Evolutionary conservation across 1,140 invertebrate genomes (phyloP), one percentile per base, ranked within the genome.

Genomic region (Bombus waltoni): DNA sequence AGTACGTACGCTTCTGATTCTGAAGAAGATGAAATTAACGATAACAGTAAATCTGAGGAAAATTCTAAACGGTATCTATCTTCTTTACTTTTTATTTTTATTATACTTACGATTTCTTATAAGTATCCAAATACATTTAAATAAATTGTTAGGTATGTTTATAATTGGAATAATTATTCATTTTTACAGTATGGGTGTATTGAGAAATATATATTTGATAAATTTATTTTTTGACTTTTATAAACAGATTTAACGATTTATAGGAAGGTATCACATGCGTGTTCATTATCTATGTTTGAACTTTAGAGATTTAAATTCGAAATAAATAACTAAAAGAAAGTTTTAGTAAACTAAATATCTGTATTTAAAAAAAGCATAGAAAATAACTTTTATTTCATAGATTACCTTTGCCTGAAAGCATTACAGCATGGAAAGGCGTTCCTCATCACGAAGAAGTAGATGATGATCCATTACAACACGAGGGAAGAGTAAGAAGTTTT

Each of bases 401-500:
- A 81, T 88, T 95, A 79, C 92, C 94, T 28, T 83, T 95, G 85
- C 95, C 95, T 73, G 71, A 90, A 76, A 92, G 91, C 75, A 94
- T 95, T 78, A 75, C 88, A 82, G 80, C 85, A 11, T 93, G 90
- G 91, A 89, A 92, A 92, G 94, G 94, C 78, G 89, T 92, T 73
- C 18, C 68, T 35, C 90, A 93, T 89, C 88, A 93, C 62, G 91
- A 92, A 77, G 89, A 93, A 77, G 78, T 93, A n/a, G 70, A 90
- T 73, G 96, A 97, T 92, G 94, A 97, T 93, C 96, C 97, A 28
- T 87, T 87, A 11, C 87, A 96, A 80, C 97, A 98, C 92, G 94
- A 96, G 68, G 97, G 97, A 59, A 94, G 97, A 90, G 93, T 96
- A 81, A 95, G 97, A 91, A 95, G 95, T 57, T 98, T 98, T 94